Percentiles rank a stretch among this genome's conserved stretches.
These are phyloP conservation scores for Sternarchorhynchus goeldii DNA, from an alignment of 2,797 vertebrate genomes.

Conservation along the genomic window DNA sequence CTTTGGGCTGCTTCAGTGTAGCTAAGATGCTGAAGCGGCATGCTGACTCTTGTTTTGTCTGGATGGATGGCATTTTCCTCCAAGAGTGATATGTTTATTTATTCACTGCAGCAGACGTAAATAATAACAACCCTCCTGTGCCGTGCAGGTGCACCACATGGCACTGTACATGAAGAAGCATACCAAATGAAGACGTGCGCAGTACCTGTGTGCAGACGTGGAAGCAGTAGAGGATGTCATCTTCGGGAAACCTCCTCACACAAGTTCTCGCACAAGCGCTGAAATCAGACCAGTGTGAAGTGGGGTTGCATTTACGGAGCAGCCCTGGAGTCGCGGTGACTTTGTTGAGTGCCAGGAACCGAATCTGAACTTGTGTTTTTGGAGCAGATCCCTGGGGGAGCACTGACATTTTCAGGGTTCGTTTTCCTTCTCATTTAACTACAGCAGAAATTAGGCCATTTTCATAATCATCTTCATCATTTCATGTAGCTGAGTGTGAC, in stretches of 20 bases:
- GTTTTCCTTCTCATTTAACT: conserved; percentile 36
- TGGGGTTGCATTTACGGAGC: conserved; percentile 46
- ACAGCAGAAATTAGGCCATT: conserved; percentile 46
- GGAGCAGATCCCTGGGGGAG: conserved; percentile 37
- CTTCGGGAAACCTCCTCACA: conserved; percentile 53
- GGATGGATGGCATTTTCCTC: conserved; percentile 59
- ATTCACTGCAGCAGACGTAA: conserved; percentile 65
- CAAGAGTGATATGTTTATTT: conserved; percentile 73
- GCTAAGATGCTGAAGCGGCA: not conserved
- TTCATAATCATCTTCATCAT: conserved; percentile 47
- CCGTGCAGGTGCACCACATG: conserved; percentile 63
- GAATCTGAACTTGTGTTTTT: conserved; percentile 42
- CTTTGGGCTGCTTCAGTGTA: conserved; percentile 31
- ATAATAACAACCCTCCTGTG: conserved; percentile 61
- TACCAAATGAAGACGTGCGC: conserved; percentile 68
- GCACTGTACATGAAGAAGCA: conserved; percentile 62
- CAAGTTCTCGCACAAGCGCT: conserved; percentile 44
- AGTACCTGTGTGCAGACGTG: conserved; percentile 61
- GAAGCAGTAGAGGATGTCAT: conserved; percentile 68
- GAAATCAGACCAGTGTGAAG: conserved; percentile 19
- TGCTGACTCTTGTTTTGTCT: conserved; percentile 30
- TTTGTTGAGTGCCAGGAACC: conserved; percentile 24
- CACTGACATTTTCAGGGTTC: conserved; percentile 46
- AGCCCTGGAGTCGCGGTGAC: conserved; percentile 36
- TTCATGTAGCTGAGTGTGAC: conserved; percentile 40